Evolutionary conservation across 1,140 invertebrate genomes (phyloP), one percentile per base, ranked within the genome.

Genomic region (Teleogryllus occipitalis): DNA sequence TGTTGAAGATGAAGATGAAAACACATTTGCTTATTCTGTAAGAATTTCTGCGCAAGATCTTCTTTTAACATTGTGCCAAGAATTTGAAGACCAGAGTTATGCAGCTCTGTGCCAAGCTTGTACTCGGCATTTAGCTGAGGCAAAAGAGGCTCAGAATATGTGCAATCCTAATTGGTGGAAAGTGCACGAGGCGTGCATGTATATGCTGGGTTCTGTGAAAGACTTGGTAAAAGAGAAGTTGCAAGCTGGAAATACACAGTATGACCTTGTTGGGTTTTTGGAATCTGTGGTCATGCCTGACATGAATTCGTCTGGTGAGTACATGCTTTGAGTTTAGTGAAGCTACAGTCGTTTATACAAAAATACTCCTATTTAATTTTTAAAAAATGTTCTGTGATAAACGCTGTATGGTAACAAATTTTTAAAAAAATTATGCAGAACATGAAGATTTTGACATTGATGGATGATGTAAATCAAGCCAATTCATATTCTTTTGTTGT

Each of bases 1-100:
- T 87, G 91, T 94, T 8, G 92, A 94, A 82, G 93, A 95, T 83
- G 94, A 95, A 83, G 92, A 94, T 83, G 91, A 93, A 80, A 89
- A 90, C 77, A 89, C 89, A 3, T 92, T 89, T 76, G 89, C 90
- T 8, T 92, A 93, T 81, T 93, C 92, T 39, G 91, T 95, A n/a
- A 87, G 93, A 78, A 91, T 93, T 80, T 93, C 92, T 10, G 93
- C 93, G 8, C 91, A 92, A 79, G 93, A 95, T 85, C 86, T 94
- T 7, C 82, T 85, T 14, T 82, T 93, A 89, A 86, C 88, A 12
- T 85, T 94, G 27, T 88, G 90, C 65, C 87, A 88, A 81, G 90
- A 94, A 84, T 92, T 93, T 78, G 87, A 89, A 15, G 88, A 88
- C 12, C 89, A 90, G 81, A 88, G 89, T 81, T 87, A 91, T 5